Base-by-base conservation (phyloP, 2,888 invertebrate species). In the Argyra leucocephala region DNA sequence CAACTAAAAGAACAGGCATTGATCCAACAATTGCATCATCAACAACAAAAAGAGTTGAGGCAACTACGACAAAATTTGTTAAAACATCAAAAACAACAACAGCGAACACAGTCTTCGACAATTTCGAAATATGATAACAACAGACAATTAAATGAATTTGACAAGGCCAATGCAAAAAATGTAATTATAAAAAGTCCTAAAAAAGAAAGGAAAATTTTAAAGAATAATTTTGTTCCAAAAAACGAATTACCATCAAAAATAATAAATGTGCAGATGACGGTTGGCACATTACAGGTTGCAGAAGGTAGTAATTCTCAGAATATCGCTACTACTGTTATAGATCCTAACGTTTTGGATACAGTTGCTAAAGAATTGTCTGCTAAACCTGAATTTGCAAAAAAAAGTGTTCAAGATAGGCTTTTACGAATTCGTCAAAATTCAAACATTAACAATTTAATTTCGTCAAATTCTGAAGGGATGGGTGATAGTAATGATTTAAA, bases 401-500 rank as follows among this genome's bases (percentile, higher is more conserved):
- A 48, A 63, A 69, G 69, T 61, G 68, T 69, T 64, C 69, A 69
- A 61, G 69, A 69, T 57, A 66, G 69, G 18, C 63, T 69, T 21
- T 23, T 65, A 22, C 66, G 67, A 36, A 65, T 59, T 23, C 63
- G 66, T 21, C 66, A 69, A 64, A 48, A 48, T 18, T 9, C 26
- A 36, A 66, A 63, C 36, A 22, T 58, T 10, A 21, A 57, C 15
- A 57, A 57, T 57, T 21, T 21, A 21, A 57, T 18, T 57, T 57
- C 21, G 9, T 10, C 22, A 58, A 58, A 22, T 9, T 58, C 58
- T 22, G 58, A 48, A 18, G 48, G 12, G 5, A 48, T 18, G 18
- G 18, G 4, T 18, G 48, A n/a, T 48, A 18, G 15, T n/a, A 48
- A n/a, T 48, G 18, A 9, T 2, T 18, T 48, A 48, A 48, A n/a